A percentile compares a stretch with the other conserved stretches of the same genome.
Conservation (phyloP, 1,140 invertebrate genomes). For the Bombus consobrinus region DNA sequence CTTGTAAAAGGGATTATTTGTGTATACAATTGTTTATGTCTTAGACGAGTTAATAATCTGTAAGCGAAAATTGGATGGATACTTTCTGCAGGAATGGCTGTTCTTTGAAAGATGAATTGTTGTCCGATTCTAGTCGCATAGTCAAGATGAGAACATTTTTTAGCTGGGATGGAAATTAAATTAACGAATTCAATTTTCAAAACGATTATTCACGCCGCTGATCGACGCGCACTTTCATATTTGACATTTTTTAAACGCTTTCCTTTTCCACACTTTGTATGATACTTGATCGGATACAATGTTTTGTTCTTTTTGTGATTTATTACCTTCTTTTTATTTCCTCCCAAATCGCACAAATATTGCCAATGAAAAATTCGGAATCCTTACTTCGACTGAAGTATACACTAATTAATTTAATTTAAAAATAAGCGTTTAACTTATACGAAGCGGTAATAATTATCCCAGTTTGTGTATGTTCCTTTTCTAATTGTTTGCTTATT, state of each 20-base stretch:
- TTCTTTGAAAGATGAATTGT: conserved; percentile 11
- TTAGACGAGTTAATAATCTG: neutral
- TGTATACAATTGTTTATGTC: neutral
- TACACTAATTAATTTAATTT: neutral
- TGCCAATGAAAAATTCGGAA: neutral
- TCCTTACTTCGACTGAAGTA: neutral
- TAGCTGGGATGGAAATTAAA: conserved; percentile 3
- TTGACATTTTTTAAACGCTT: neutral
- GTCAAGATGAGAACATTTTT: conserved; percentile 20
- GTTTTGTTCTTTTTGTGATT: neutral
- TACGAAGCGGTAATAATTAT: neutral
- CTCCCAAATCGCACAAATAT: conserved; percentile 44
- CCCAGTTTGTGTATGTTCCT: neutral
- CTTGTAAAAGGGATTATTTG: too few species aligned
- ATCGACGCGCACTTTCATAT: conserved; percentile 42
- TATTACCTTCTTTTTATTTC: neutral
- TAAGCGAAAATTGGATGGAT: neutral
- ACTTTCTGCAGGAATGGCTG: conserved; percentile 14
- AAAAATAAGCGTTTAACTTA: neutral
- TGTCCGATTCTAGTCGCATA: conserved; percentile 43
- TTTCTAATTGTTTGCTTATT: neutral
- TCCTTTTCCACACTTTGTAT: neutral
- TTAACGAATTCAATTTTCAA: neutral
- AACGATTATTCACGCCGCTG: conserved; percentile 37
- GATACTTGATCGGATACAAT: neutral